Base-by-base conservation (phyloP, 2,888 invertebrate species). In the Panzeria rudis region DNA sequence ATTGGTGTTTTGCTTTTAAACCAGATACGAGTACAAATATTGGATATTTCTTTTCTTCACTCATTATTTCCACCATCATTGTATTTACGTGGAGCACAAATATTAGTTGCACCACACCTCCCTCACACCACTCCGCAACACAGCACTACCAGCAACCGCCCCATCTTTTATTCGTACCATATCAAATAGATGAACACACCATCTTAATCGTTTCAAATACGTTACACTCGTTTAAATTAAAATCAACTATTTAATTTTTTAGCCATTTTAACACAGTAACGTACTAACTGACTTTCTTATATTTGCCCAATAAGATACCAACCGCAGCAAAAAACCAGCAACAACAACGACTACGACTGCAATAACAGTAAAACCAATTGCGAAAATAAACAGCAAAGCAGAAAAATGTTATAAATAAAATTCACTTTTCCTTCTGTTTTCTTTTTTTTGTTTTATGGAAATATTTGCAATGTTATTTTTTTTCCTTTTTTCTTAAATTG, bases 211-310 rank as follows among this genome's bases (percentile, higher is more conserved):
- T 44, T 41, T 29, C 29, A 66, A 75, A 76, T 56, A 66, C 41
- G 44, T 68, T 50, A 61, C 59, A 54, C 77, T 73, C 52, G 68
- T 68, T 56, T 68, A 23, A 69, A 59, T 68, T 73, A 25, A 75
- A 81, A 81, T 69, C 68, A 75, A 54, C 69, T 61, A 69, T 81
- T 79, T 35, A 62, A 66, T 72, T 83, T 72, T 71, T 47, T 54
- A 54, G 41, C 77, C 69, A 64, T 82, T 81, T 78, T 78, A 78
- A 82, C 84, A 85, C 82, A 82, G 84, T 85, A 85, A 75, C 84
- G 84, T 81, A 84, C 73, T 84, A 84, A 85, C 82, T 81, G 82
- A 85, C 77, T 85, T 81, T 85, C 78, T 71, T 75, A 75, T 73
- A 59, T 78, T 73, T 78, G 81, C 56, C 80, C 76, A 66, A 77